Conservation (phyloP, 1,140 invertebrate genomes). For the Meloidogyne exigua region DNA sequence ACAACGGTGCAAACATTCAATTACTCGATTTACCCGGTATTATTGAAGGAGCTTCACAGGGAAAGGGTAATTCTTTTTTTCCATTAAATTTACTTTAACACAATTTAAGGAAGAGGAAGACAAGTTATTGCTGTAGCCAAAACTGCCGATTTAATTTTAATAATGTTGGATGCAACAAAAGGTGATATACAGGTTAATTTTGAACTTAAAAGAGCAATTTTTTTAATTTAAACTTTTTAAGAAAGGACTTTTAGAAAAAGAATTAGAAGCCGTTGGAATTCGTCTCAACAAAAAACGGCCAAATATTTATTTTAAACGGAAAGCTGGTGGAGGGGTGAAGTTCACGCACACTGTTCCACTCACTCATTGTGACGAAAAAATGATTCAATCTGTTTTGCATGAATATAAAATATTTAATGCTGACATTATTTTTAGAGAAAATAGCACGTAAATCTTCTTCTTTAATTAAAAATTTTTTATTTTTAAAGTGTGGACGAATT, state of each 20-base stretch:
- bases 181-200: conserved; percentile 53
- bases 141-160: conserved; percentile 95
- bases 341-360: conserved; percentile 93
- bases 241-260: conserved; percentile 90
- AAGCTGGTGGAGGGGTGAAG: conserved; percentile 96
- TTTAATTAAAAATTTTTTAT: conserved; percentile 1
- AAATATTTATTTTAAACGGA: conserved; percentile 84
- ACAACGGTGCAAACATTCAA: conserved; percentile 86
- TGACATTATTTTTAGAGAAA: conserved; percentile 91
- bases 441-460: conserved; percentile 71
- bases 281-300: conserved; percentile 93
- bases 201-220: not conserved
- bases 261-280: conserved; percentile 96
- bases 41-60: conserved; percentile 98
- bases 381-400: conserved; percentile 95
- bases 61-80: conserved; percentile 76
- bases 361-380: conserved; percentile 90
- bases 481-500: conserved; percentile 78
- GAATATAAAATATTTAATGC: conserved; percentile 99
- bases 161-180: conserved; percentile 95
- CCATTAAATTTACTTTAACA: conserved; percentile 66
- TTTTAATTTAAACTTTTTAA: conserved; percentile 73
- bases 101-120: conserved; percentile 72
- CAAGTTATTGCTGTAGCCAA: conserved; percentile 98
- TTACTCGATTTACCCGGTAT: conserved; percentile 97